These are phyloP conservation scores for Champsocephalus esox DNA, from an alignment of 2,797 vertebrate species.

Conservation along the genomic window DNA sequence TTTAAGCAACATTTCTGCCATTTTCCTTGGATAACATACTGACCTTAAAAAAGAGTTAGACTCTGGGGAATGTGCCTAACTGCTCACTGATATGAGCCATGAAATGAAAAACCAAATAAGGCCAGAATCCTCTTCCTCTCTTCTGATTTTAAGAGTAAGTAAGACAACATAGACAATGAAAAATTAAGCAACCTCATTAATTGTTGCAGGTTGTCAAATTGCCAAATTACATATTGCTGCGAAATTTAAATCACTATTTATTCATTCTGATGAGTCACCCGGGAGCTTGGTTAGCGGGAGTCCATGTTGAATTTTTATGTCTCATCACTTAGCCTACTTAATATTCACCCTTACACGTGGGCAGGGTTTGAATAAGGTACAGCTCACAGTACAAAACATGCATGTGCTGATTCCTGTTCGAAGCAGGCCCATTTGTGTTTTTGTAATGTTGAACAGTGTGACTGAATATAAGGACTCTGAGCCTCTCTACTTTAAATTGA, in stretches of 20 bases:
- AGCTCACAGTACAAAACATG: slow-evolving; percentile 10
- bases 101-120: slow-evolving; percentile 4
- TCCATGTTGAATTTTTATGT: slow-evolving; percentile 60
- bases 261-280: slow-evolving; percentile 51
- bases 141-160: neutral
- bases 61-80: neutral
- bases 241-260: neutral
- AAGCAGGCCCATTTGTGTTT: neutral
- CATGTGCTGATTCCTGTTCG: neutral
- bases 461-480: slow-evolving; percentile 5
- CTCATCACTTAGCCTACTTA: slow-evolving; percentile 36
- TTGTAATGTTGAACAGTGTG: slow-evolving; percentile 4
- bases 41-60: neutral
- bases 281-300: slow-evolving; percentile 22
- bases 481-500: slow-evolving; percentile 14
- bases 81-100: slow-evolving; percentile 27
- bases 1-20: neutral
- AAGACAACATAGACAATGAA: neutral
- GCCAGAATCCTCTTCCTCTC: neutral
- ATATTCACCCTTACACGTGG: slow-evolving; percentile 41
- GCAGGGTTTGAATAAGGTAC: slow-evolving; percentile 35
- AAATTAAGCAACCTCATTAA: neutral
- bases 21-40: neutral
- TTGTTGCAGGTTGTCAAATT: neutral
- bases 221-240: slow-evolving; percentile 28